These are phyloP conservation scores for Hartigia nigra DNA, from an alignment of 2,888 invertebrate species.

Conservation along the genomic window DNA sequence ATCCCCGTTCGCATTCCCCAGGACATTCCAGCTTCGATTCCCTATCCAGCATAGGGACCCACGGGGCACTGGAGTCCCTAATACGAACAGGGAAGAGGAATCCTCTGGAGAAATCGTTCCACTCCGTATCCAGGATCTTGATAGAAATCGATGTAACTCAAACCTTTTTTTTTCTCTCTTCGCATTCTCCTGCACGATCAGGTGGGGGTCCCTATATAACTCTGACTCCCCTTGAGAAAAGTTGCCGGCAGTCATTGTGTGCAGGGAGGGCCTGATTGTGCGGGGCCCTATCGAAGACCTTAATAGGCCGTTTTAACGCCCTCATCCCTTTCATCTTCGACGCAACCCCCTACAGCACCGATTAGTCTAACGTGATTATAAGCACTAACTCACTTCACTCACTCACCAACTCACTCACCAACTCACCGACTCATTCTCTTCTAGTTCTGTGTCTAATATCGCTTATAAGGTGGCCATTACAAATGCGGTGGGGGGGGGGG, in stretches of 20 bases:
- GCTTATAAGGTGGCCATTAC: constrained; percentile 22
- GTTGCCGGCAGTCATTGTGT: constrained; percentile 34
- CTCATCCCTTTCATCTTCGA: constrained; percentile 44
- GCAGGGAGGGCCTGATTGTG: constrained; percentile 19
- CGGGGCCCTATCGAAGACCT: constrained; percentile 33
- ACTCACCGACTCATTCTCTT: constrained; percentile 24
- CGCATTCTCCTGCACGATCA: not conserved
- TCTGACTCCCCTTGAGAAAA: constrained; percentile 17
- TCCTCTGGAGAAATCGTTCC: not conserved
- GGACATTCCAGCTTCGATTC: constrained; percentile 27
- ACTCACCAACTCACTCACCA: constrained; percentile 45
- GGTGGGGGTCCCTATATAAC: not conserved
- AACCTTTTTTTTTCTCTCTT: not conserved
- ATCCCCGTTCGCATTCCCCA: constrained; percentile 40
- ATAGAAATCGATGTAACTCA: not conserved
- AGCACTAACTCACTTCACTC: constrained; percentile 56
- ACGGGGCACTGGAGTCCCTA: not conserved
- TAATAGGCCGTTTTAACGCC: constrained; percentile 46
- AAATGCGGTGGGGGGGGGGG: no score
- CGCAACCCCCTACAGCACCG: constrained; percentile 45
- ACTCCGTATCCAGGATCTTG: not conserved
- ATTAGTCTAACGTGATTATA: constrained; percentile 60
- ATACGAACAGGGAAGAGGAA: not conserved
- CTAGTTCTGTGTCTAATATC: constrained; percentile 26
- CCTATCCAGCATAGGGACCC: not conserved